These are phyloP conservation scores for Stictonetta naevosa DNA, from an alignment of 2,113 vertebrate species.

Conservation along the genomic window DNA sequence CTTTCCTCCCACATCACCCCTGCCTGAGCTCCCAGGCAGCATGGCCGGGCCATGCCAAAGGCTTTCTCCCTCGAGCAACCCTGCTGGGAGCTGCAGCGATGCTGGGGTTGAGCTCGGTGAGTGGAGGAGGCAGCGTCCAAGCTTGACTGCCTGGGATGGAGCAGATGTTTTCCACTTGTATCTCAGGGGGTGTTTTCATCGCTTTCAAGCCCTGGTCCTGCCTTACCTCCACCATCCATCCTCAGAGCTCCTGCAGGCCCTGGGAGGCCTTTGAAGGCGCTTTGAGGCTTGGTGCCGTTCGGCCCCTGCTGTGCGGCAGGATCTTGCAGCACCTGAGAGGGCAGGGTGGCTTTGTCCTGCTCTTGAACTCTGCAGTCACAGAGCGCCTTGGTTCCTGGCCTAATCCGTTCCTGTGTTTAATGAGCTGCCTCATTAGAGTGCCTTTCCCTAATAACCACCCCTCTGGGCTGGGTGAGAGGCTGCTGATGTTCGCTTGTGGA, in stretches of 20 bases:
- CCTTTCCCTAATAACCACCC: conserved; percentile 47
- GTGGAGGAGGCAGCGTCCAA: conserved; percentile 3
- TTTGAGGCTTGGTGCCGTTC: conserved; percentile 25
- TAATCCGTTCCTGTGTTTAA: conserved; percentile 63
- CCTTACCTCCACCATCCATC: not conserved
- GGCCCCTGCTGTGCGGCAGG: conserved; percentile 38
- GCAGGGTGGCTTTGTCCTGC: not conserved
- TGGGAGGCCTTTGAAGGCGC: conserved; percentile 24
- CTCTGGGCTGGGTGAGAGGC: not conserved
- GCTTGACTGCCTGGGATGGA: not conserved
- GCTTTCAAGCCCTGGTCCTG: not conserved
- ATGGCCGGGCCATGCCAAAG: not conserved
- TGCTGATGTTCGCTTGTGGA: not conserved
- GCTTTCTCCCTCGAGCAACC: conserved; percentile 46
- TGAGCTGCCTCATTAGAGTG: conserved; percentile 48
- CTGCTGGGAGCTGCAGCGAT: not conserved
- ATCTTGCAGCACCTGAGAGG: not conserved
- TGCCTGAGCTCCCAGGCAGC: not conserved
- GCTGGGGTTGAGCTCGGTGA: conserved; percentile 1
- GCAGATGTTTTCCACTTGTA: not conserved
- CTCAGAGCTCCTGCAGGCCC: not conserved
- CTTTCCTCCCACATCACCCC: conserved; percentile 6
- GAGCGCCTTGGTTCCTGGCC: conserved; percentile 24
- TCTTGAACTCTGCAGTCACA: not conserved
- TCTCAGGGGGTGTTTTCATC: conserved; percentile 23